Evolutionary conservation across 2,797 vertebrate species (phyloP).

Genomic region (Pristis pectinata): DNA sequence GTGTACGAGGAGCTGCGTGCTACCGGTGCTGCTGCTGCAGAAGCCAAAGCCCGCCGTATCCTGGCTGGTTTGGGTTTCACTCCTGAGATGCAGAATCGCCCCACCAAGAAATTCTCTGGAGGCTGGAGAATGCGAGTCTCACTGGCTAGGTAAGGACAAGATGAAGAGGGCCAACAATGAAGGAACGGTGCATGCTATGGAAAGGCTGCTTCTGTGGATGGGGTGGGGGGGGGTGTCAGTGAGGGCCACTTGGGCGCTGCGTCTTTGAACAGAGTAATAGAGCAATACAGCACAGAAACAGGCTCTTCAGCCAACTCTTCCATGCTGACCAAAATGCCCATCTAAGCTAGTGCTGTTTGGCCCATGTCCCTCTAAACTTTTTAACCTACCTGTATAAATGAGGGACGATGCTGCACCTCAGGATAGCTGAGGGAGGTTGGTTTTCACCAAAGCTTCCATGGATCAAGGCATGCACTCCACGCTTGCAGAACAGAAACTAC

Average conservation of each 20-base stretch:
- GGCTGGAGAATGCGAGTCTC: slow-evolving; percentile 95
- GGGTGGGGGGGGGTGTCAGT: too few species aligned
- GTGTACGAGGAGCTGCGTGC: slow-evolving; percentile 80
- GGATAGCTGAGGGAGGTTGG: not conserved
- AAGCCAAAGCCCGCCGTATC: slow-evolving; percentile 81
- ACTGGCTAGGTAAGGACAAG: slow-evolving; percentile 67
- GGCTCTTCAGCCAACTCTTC: too few species aligned
- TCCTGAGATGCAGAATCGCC: slow-evolving; percentile 82
- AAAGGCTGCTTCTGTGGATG: not conserved
- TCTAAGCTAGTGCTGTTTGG: too few species aligned
- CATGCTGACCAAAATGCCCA: too few species aligned
- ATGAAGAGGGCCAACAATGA: too few species aligned
- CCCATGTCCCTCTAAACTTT: too few species aligned
- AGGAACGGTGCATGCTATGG: not conserved
- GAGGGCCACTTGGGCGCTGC: too few species aligned
- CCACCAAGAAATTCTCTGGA: slow-evolving; percentile 85
- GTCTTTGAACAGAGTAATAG: too few species aligned
- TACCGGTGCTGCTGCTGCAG: slow-evolving; percentile 75
- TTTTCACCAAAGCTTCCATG: not conserved
- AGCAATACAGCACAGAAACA: too few species aligned
- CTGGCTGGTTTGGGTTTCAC: slow-evolving; percentile 83
- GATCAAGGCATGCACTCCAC: not conserved
- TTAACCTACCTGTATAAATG: too few species aligned
- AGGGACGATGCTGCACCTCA: not conserved
- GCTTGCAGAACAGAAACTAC: too few species aligned